Base-by-base conservation (phyloP, 1,140 invertebrate genomes). In the Oncopodura yosiiana region DNA sequence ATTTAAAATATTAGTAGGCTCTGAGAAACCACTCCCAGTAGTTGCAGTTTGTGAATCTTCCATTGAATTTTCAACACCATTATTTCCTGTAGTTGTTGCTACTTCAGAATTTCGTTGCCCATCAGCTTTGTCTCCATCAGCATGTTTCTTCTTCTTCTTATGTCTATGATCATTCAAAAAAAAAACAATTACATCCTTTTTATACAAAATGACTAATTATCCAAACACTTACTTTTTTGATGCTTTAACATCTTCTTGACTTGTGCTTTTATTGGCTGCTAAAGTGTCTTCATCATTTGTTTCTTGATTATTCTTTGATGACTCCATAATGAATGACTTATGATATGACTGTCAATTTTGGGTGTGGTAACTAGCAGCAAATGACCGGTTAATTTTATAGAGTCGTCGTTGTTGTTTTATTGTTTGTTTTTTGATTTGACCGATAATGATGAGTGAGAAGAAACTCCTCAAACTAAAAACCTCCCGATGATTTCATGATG, bases 121-220 rank as follows among this genome's bases (percentile, higher is more conserved):
- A 16, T 42, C 49, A 21, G 29, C 39, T 16, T n/a, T 12, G 23
- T 38, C 52, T 18, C 34, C 42, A 12, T 23, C 32, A 18, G 27
- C 42, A 38, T 46, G 24, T 18, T 42, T 53, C 24, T 54, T 46
- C 43, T 54, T 38, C 32, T 46, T 39, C 30, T 53, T 37, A 5
- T 30, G 12, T 14, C 29, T 37, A 37, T 46, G 23, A 34, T n/a
- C 30, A 41, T 2, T 16, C 21, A 32, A 52, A 43, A 43, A 23
- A 4, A 11, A 18, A 37, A 49, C 32, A 38, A 36, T 21, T 3
- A 21, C 2, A 36, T n/a, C n/a, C 19, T 3, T 32, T 8, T 3
- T 49, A 1, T 23, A n/a, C n/a, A n/a, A n/a, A n/a, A n/a, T n/a
- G n/a, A n/a, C n/a, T n/a, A n/a, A n/a, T n/a, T n/a, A n/a, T n/a